Conservation (phyloP, 1,140 invertebrate genomes). For the Belonocnema kinseyi region DNA sequence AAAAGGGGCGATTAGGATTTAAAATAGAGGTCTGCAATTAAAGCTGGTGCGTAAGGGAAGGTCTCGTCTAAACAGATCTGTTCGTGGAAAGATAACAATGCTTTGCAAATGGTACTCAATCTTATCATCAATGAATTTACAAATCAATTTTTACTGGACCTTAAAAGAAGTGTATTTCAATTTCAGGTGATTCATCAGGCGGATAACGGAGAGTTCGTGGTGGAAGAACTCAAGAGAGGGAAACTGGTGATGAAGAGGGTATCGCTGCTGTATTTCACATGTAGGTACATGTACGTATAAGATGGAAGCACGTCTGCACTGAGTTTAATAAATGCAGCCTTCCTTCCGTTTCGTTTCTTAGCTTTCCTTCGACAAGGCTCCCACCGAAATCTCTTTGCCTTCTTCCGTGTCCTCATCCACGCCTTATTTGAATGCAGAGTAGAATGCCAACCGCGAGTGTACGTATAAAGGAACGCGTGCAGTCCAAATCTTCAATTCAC, state of each 20-base stretch:
- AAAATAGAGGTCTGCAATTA: conserved; percentile 10
- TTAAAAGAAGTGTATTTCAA: conserved; percentile 23
- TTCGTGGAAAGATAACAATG: neutral
- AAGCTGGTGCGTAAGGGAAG: neutral
- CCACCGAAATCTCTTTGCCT: conserved; percentile 49
- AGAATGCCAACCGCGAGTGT: conserved; percentile 45
- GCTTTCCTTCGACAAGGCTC: conserved; percentile 56
- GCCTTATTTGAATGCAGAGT: conserved; percentile 65
- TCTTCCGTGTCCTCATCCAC: conserved; percentile 46
- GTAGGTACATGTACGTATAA: conserved; percentile 16
- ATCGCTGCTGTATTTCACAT: conserved; percentile 27
- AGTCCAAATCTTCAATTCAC: conserved; percentile 59
- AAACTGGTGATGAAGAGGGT: conserved; percentile 40
- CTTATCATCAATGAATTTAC: neutral
- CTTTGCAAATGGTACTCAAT: neutral
- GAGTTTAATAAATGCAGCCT: conserved; percentile 70
- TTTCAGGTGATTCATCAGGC: conserved; percentile 34
- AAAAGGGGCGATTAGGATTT: conserved; percentile 5
- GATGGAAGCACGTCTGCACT: conserved; percentile 55
- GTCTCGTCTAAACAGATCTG: neutral
- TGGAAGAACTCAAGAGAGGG: conserved; percentile 38
- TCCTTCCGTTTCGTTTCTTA: conserved; percentile 63
- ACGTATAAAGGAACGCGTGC: conserved; percentile 47
- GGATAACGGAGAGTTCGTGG: neutral
- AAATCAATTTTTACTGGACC: conserved; percentile 4